Percentiles rank a stretch among this genome's conserved stretches.
phyloP scores from a whole-genome alignment of 2,113 vertebrate species.

The Prinia subflava region DNA sequence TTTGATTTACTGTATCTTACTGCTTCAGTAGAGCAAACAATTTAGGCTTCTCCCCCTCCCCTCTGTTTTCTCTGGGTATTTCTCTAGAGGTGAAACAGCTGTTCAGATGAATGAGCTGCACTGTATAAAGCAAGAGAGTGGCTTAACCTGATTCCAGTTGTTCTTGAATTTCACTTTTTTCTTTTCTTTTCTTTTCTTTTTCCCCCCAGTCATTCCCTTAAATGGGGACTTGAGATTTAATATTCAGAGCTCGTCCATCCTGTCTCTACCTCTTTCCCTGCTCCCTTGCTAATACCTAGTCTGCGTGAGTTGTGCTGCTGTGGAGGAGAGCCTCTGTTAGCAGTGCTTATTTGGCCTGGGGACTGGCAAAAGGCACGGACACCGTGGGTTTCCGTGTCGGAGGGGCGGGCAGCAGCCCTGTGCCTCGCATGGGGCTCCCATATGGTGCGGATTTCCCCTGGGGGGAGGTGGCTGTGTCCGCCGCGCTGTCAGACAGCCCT shows the following conservation, averaged over 20 bases:
- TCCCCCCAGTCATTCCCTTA: background rate
- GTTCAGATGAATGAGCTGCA: conserved; percentile 50
- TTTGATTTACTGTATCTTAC: conserved; percentile 11
- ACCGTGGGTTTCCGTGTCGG: background rate
- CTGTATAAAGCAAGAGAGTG: conserved; percentile 6
- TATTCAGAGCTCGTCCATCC: conserved; percentile 28
- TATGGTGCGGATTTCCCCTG: conserved; percentile 19
- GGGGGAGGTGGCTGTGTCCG: conserved; percentile 27
- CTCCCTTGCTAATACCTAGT: background rate
- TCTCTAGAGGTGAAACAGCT: conserved; percentile 65
- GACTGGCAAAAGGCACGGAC: background rate
- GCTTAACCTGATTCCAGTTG: conserved; percentile 54
- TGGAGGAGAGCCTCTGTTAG: background rate
- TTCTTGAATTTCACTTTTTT: conserved; percentile 25
- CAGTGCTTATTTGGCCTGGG: fast-evolving
- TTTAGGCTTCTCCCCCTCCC: conserved; percentile 5
- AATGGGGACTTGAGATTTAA: conserved; percentile 16
- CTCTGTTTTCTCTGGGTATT: conserved; percentile 43
- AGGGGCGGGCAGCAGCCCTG: background rate
- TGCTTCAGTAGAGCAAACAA: conserved; percentile 40
- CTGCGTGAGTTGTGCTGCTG: background rate
- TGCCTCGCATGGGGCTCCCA: background rate
- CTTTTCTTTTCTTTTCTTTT: fast-evolving
- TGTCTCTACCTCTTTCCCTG: conserved; percentile 8
- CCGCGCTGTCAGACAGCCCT: conserved; percentile 33